Evolutionary conservation across 2,888 invertebrate species (phyloP).

Genomic region (Mystacides longicornis): DNA sequence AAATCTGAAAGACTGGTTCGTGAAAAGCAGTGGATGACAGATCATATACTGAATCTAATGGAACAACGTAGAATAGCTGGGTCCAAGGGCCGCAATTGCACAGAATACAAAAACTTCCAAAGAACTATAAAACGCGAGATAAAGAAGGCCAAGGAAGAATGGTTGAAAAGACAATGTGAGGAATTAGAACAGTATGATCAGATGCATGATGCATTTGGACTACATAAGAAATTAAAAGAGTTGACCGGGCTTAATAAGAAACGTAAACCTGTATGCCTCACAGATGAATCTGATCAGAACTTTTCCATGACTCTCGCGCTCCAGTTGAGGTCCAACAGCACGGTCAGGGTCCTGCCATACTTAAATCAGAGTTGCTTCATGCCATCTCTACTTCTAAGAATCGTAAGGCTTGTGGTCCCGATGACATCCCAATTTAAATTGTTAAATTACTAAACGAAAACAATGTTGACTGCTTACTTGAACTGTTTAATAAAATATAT

Average conservation of each 20-base stretch:
- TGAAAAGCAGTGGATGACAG: too few species aligned
- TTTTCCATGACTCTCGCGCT: background rate
- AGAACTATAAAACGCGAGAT: conserved; percentile 5
- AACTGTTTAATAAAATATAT: conserved; percentile 2
- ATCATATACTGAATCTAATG: too few species aligned
- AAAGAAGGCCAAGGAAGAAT: too few species aligned
- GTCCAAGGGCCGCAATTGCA: background rate
- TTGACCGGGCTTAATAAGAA: conserved; percentile 3
- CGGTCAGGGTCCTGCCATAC: background rate
- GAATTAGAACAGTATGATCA: too few species aligned
- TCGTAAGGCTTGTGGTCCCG: conserved; percentile 1
- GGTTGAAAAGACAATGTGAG: too few species aligned
- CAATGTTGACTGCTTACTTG: too few species aligned
- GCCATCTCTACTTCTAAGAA: background rate
- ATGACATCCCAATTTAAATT: background rate
- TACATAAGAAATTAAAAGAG: conserved; percentile 4
- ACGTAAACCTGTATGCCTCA: conserved; percentile 1
- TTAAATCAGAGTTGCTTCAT: background rate
- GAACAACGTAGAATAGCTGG: too few species aligned
- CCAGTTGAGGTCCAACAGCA: too few species aligned
- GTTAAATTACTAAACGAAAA: too few species aligned
- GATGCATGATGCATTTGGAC: background rate
- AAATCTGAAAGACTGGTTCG: background rate
- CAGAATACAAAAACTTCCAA: background rate
- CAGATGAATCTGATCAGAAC: background rate